Evolutionary conservation across 2,113 vertebrate species (phyloP).

Genomic region (Carlito syrichta): DNA sequence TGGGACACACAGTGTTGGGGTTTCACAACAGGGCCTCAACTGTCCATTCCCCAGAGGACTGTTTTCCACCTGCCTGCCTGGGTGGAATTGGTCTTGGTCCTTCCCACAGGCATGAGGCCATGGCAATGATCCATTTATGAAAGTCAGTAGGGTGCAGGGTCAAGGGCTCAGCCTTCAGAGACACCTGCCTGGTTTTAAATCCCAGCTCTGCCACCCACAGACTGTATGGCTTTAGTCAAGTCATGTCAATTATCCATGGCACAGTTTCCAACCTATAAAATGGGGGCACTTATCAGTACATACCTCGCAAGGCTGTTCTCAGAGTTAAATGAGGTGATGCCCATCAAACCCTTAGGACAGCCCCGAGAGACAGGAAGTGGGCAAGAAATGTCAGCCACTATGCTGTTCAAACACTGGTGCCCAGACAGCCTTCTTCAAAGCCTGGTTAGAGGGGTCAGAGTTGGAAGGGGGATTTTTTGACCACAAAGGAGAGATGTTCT

Average conservation of each 20-base stretch:
- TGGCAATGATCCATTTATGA: rapidly evolving
- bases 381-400: background rate
- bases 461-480: no score
- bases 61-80: background rate
- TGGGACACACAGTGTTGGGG: rapidly evolving
- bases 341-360: background rate
- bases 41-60: background rate
- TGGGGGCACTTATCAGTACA: background rate
- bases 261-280: background rate
- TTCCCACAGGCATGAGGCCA: background rate
- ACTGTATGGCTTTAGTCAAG: background rate
- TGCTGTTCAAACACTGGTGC: background rate
- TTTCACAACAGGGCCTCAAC: background rate
- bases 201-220: background rate
- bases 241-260: background rate
- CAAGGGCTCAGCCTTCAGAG: background rate
- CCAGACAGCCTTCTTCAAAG: background rate
- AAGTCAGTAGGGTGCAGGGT: background rate
- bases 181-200: background rate
- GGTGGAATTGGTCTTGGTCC: no score
- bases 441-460: background rate
- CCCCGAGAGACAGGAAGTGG: no score
- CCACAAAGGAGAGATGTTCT: background rate
- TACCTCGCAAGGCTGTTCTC: background rate
- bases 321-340: background rate